Percentiles rank a stretch among this genome's conserved stretches.
phyloP scores from a whole-genome alignment of 2,888 invertebrate genomes.

The Aquatica leii region DNA sequence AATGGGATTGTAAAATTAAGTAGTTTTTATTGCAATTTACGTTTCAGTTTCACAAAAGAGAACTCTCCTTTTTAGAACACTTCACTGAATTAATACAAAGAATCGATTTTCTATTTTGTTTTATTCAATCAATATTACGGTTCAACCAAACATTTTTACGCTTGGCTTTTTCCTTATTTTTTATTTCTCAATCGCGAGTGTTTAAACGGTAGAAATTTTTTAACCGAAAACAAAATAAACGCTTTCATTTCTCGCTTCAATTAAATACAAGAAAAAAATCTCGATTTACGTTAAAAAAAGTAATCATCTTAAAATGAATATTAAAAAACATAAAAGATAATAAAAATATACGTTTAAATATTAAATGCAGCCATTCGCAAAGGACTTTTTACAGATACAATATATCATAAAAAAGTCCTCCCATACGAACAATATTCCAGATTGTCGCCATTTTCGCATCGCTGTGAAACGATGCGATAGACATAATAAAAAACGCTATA shows the following conservation, averaged over 20 bases:
- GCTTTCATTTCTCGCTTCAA: too few relatives aligned
- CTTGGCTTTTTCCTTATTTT: not conserved
- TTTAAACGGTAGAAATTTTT: too few relatives aligned
- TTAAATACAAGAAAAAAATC: too few relatives aligned
- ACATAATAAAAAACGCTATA: constrained; percentile 62
- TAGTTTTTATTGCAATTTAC: constrained; percentile 40
- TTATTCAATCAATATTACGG: constrained; percentile 4
- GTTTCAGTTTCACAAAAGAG: constrained; percentile 18
- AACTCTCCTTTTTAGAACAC: constrained; percentile 25
- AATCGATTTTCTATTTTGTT: not conserved
- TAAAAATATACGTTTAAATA: constrained; percentile 13
- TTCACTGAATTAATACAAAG: constrained; percentile 18
- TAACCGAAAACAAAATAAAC: too few relatives aligned
- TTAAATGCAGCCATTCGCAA: constrained; percentile 23
- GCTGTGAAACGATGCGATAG: constrained; percentile 56
- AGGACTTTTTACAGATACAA: constrained; percentile 39
- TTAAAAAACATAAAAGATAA: constrained; percentile 6
- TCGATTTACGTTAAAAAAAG: not conserved
- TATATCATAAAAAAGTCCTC: constrained; percentile 50
- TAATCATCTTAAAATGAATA: too few relatives aligned
- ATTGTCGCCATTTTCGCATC: constrained; percentile 59
- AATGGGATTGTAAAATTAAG: constrained; percentile 46
- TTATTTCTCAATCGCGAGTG: not conserved
- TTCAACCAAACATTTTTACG: not conserved
- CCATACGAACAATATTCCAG: constrained; percentile 58